phyloP scores from a whole-genome alignment of 2,888 invertebrate species.

The Eupithecia tripunctaria region DNA sequence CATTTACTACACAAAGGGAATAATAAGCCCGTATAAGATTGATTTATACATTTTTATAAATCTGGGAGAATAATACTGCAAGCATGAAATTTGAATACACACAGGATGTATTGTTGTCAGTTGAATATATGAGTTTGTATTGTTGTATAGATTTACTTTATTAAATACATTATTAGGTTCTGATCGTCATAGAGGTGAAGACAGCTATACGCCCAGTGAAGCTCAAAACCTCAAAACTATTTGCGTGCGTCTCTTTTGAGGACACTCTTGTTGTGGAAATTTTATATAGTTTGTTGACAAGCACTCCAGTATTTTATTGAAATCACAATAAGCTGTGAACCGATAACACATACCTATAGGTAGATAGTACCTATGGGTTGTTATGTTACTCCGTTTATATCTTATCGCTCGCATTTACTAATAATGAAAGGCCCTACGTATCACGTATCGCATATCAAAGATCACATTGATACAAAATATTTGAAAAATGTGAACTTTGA shows the following conservation, averaged over 20 bases:
- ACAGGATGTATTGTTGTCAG: slow-evolving; percentile 53
- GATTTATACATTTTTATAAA: slow-evolving; percentile 58
- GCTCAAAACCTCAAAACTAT: neutral
- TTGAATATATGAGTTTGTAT: slow-evolving; percentile 31
- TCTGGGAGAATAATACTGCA: slow-evolving; percentile 52
- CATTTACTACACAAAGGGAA: slow-evolving; percentile 60
- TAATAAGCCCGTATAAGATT: slow-evolving; percentile 66
- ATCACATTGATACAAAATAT: slow-evolving; percentile 20
- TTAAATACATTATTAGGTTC: neutral
- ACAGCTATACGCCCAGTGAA: neutral
- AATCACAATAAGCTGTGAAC: slow-evolving; percentile 5
- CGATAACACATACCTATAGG: neutral
- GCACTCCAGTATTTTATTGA: neutral
- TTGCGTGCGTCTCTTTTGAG: neutral
- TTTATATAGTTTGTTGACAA: neutral
- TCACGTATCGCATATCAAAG: slow-evolving; percentile 13
- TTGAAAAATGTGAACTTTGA: neutral
- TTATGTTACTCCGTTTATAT: slow-evolving; percentile 45
- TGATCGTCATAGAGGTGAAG: neutral
- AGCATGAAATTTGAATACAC: slow-evolving; percentile 55
- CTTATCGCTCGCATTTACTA: slow-evolving; percentile 48
- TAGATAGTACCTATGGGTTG: slow-evolving; percentile 10
- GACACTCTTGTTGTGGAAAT: neutral
- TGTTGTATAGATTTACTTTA: slow-evolving; percentile 24
- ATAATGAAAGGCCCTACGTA: slow-evolving; percentile 28